Conservation (phyloP, 2,113 vertebrate genomes). For the Nesospiza acunhae region DNA sequence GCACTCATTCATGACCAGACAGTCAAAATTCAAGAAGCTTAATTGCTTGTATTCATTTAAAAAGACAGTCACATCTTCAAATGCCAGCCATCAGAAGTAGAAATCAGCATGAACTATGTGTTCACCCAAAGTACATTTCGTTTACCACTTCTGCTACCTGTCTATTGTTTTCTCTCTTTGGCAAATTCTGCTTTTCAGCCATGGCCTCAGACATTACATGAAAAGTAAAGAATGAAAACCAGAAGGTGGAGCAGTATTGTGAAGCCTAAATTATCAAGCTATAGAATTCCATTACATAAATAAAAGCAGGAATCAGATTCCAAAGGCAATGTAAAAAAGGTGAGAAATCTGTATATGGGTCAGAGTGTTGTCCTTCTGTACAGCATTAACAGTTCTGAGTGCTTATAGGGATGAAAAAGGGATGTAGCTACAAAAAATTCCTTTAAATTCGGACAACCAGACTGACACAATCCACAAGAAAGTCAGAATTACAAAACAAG, state of each 20-base stretch:
- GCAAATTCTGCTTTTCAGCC: not conserved
- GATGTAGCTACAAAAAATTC: not conserved
- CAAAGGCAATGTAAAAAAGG: not conserved
- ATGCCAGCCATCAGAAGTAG: not conserved
- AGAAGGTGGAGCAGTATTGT: not conserved
- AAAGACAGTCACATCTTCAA: not conserved
- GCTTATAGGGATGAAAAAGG: not conserved
- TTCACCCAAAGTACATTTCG: not conserved
- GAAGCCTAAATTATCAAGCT: not conserved
- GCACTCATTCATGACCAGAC: slow-evolving; percentile 9
- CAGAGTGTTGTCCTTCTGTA: not conserved
- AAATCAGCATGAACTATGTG: not conserved
- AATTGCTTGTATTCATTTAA: not conserved
- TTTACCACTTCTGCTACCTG: not conserved
- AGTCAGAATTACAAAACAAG: not conserved
- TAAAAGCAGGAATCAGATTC: not conserved
- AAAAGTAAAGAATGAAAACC: not conserved
- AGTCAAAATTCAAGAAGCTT: not conserved
- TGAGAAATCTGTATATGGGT: not conserved
- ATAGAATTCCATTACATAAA: not conserved
- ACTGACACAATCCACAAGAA: not conserved
- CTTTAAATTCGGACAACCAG: not conserved
- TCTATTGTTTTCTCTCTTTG: not conserved
- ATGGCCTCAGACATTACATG: not conserved
- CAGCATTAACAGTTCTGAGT: not conserved